Evolutionary conservation across 2,888 invertebrate species (phyloP), one percentile per base, ranked within the genome.

Genomic region (Diaphora mendica): DNA sequence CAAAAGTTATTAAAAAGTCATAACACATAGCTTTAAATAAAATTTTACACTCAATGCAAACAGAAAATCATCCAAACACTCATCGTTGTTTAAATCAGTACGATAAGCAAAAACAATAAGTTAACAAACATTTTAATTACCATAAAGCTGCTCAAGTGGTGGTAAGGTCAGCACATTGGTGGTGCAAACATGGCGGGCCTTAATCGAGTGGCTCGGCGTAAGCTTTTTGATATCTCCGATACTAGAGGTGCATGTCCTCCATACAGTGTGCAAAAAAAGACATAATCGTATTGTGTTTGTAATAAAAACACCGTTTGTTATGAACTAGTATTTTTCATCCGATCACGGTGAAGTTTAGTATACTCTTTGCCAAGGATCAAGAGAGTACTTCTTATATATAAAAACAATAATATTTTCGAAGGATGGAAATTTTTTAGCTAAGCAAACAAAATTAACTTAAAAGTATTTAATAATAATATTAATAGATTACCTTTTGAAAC

Each of bases 181-280:
- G 90, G 88, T 85, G 90, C 90, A 92, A 92, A 92, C 92, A 91
- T 85, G 88, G 84, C 84, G 80, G 83, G 84, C 87, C 86, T 90
- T 92, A 91, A 92, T 91, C 90, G 91, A 89, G 88, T 87, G 86
- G 88, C 90, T 90, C 86, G 86, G 83, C 83, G 90, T 90, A 91
- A 91, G 91, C 92, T 91, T 91, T 91, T 91, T 91, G 90, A 91
- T 91, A 90, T 91, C 90, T 88, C 89, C 90, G 90, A 92, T 91
- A 91, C 89, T 85, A 82, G 86, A 64, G 82, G 79, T 79, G 84
- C 82, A 86, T 82, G 83, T 84, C 81, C 73, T 68, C 55, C 4
- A 87, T 88, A 90, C 62, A 66, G 89, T 83, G 72, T 30, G 87
- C 90, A 91, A 68, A 89, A 85, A 76, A 82, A 39, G 1, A 20